A percentile compares a stretch with the other conserved stretches of the same genome.
Conservation (phyloP, 2,888 invertebrate species). For the Boloria euphrosyne region DNA sequence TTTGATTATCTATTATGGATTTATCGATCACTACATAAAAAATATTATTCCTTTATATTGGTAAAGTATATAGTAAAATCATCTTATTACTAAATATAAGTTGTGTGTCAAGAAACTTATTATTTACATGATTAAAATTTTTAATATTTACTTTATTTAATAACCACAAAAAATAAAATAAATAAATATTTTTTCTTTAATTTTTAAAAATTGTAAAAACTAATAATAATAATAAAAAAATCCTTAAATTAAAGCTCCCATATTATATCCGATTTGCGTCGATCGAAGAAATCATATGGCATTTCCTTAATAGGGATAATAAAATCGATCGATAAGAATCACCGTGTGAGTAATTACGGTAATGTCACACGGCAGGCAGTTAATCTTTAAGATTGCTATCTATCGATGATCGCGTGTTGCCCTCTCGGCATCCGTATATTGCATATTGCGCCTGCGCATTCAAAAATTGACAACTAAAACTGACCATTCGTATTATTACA, state of each 20-base stretch:
- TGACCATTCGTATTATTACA: conserved; percentile 55
- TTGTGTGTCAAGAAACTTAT: no score
- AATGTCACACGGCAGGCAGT: conserved; percentile 69
- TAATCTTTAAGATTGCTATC: conserved; percentile 77
- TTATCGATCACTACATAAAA: no score
- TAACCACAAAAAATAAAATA: no score
- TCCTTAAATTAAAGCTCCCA: conserved; percentile 21
- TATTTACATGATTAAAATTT: no score
- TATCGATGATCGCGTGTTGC: conserved; percentile 69
- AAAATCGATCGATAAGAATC: conserved; percentile 67
- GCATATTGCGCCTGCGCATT: conserved; percentile 48
- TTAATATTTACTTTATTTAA: no score
- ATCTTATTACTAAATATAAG: no score
- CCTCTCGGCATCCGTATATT: conserved; percentile 48
- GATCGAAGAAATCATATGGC: conserved; percentile 41
- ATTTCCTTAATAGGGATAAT: conserved; percentile 50
- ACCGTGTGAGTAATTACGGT: conserved; percentile 73
- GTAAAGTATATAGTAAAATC: no score
- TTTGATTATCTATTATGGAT: no score
- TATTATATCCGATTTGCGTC: conserved; percentile 36
- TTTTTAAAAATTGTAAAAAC: no score
- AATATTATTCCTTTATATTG: no score
- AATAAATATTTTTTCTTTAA: no score
- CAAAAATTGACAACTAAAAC: conserved; percentile 46
- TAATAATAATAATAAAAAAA: neutral